Conservation (phyloP, 2,888 invertebrate genomes). For the Patella ulyssiponensis region DNA sequence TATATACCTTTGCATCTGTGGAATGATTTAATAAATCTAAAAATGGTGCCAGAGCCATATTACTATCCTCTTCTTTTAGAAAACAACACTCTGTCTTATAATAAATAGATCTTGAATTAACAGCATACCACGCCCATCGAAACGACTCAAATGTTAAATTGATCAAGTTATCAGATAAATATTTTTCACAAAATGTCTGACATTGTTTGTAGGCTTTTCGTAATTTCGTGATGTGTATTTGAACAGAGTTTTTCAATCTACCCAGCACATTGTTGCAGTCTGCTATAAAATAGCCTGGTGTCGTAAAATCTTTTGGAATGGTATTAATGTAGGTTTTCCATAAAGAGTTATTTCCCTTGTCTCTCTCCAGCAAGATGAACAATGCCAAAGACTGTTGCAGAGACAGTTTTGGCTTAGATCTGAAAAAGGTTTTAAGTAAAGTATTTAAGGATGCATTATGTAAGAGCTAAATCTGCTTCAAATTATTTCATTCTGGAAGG, state of each 20-base stretch:
- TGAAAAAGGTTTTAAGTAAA: slow-evolving; percentile 30
- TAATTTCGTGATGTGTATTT: slow-evolving; percentile 15
- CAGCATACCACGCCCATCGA: slow-evolving; percentile 86
- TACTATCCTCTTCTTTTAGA: slow-evolving; percentile 60
- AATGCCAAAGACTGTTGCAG: slow-evolving; percentile 82
- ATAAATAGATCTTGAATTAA: slow-evolving; percentile 89
- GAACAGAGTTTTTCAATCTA: neutral
- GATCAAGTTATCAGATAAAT: neutral
- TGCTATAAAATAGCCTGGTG: slow-evolving; percentile 57
- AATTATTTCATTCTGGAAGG: neutral
- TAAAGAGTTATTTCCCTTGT: slow-evolving; percentile 72
- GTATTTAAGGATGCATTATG: neutral
- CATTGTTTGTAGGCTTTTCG: slow-evolving; percentile 36
- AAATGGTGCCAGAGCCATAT: slow-evolving; percentile 86
- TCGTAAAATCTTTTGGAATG: slow-evolving; percentile 73
- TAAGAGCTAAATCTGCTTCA: neutral
- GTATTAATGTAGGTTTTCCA: slow-evolving; percentile 65
- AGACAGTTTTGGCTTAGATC: slow-evolving; percentile 64
- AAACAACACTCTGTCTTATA: slow-evolving; percentile 77
- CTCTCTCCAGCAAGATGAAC: slow-evolving; percentile 81
- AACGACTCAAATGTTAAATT: slow-evolving; percentile 75
- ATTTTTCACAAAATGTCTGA: slow-evolving; percentile 31
- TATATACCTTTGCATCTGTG: slow-evolving; percentile 67
- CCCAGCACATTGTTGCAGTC: neutral
- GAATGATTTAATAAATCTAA: slow-evolving; percentile 93